Conservation (phyloP, 2,888 invertebrate genomes). For the Camptogramma bilineatum region DNA sequence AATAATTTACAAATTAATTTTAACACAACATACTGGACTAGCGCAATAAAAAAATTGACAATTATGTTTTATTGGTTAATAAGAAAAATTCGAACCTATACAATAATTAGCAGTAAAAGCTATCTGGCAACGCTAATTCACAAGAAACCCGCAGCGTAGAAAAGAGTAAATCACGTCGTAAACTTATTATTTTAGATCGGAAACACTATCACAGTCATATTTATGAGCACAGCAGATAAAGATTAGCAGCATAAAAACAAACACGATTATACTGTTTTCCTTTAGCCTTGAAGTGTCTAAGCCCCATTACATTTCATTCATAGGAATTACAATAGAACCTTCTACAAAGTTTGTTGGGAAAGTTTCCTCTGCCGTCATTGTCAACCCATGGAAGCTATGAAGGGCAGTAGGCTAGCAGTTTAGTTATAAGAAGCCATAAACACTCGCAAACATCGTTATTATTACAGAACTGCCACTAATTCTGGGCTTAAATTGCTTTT, state of each 20-base stretch:
- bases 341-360: not conserved
- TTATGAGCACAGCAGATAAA: not conserved
- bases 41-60: too few relatives aligned
- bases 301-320: not conserved
- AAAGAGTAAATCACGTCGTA: not conserved
- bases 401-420: conserved; percentile 27
- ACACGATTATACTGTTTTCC: not conserved
- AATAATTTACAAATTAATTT: not conserved
- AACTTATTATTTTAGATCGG: not conserved
- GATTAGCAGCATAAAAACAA: not conserved
- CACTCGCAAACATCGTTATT: conserved; percentile 39
- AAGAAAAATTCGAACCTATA: too few relatives aligned
- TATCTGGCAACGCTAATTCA: not conserved
- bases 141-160: not conserved
- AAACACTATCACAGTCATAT: not conserved
- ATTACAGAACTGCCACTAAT: conserved; percentile 39
- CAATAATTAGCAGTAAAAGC: not conserved
- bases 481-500: conserved; percentile 35
- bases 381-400: conserved; percentile 9
- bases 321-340: not conserved
- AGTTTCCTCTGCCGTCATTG: not conserved
- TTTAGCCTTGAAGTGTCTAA: not conserved
- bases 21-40: too few relatives aligned
- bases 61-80: too few relatives aligned
- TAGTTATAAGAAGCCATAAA: conserved; percentile 38